phyloP scores from a whole-genome alignment of 1,140 invertebrate species.

The Euura lappo region DNA sequence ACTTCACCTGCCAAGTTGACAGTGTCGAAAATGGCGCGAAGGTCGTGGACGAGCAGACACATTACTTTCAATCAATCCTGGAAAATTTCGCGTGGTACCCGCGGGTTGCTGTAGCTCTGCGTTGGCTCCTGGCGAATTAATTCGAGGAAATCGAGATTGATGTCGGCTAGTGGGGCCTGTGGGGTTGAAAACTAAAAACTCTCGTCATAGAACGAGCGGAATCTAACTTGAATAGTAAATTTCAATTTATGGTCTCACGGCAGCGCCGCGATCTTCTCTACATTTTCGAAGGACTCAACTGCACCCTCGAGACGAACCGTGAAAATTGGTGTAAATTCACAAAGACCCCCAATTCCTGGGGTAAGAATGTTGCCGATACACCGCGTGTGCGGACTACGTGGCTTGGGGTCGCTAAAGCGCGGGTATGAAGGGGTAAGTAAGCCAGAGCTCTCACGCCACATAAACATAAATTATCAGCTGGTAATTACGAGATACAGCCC shows the following conservation, averaged over 20 bases:
- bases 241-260: background rate
- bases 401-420: conserved; percentile 21
- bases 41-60: background rate
- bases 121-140: background rate
- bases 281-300: background rate
- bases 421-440: conserved; percentile 54
- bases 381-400: conserved; percentile 8
- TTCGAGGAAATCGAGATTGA: background rate
- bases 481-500: conserved; percentile 60
- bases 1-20: no score
- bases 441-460: conserved; percentile 47
- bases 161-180: background rate
- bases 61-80: conserved; percentile 1
- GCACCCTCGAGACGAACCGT: background rate
- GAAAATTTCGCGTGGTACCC: background rate
- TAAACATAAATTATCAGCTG: conserved; percentile 64
- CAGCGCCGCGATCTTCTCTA: background rate
- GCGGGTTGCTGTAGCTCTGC: background rate
- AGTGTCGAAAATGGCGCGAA: no score
- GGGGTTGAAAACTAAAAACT: background rate
- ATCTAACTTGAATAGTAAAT: conserved; percentile 4
- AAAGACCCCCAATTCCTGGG: background rate
- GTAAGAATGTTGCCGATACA: conserved; percentile 5
- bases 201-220: background rate
- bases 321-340: background rate